Percentiles rank a stretch among this genome's conserved stretches.
These are phyloP conservation scores for Drosophila jambulina DNA, from an alignment of 1,140 invertebrate species.

Conservation along the genomic window DNA sequence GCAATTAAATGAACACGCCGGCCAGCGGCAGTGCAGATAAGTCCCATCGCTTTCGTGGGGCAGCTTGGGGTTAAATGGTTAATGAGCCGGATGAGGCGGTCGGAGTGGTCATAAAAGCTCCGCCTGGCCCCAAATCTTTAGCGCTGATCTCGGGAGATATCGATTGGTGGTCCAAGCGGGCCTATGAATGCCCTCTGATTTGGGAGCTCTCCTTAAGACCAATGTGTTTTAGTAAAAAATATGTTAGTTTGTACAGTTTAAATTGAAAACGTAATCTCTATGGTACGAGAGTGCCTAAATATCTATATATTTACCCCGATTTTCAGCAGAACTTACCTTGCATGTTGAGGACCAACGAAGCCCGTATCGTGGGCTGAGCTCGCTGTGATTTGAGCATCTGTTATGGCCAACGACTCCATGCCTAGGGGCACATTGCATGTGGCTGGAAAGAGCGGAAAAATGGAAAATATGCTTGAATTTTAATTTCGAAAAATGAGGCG, in stretches of 20 bases:
- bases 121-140: conserved; percentile 18
- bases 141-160: conserved; percentile 15
- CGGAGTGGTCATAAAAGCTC: conserved; percentile 11
- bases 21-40: conserved; percentile 53
- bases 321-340: conserved; percentile 88
- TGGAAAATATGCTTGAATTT: conserved; percentile 18
- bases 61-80: conserved; percentile 55
- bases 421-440: conserved; percentile 93
- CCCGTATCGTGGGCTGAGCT: conserved; percentile 96
- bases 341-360: conserved; percentile 96
- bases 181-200: neutral
- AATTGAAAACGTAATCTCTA: neutral
- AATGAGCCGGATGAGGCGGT: conserved; percentile 21
- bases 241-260: neutral
- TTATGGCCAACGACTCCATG: conserved; percentile 96
- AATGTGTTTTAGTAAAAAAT: neutral
- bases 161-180: conserved; percentile 4
- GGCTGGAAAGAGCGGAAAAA: conserved; percentile 86
- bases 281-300: neutral
- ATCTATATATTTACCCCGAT: neutral
- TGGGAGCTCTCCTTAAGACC: neutral
- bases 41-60: conserved; percentile 4
- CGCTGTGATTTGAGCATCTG: conserved; percentile 93
- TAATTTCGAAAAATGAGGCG: conserved; percentile 9
- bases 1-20: conserved; percentile 76